These are phyloP conservation scores for Tineola bisselliella DNA, from an alignment of 2,888 invertebrate genomes.

Conservation along the genomic window DNA sequence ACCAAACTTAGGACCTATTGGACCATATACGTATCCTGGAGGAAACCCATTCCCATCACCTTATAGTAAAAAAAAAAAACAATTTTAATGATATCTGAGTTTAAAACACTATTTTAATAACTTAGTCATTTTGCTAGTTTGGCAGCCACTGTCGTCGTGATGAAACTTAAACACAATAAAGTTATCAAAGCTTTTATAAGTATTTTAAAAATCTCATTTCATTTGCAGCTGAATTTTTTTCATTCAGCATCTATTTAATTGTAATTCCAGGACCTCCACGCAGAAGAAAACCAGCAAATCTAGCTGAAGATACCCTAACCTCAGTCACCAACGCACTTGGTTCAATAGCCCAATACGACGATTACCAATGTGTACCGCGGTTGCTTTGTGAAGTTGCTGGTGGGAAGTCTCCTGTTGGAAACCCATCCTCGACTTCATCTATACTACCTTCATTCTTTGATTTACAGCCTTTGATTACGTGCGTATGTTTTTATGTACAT, in stretches of 20 bases:
- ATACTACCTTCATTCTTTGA: constrained; percentile 48
- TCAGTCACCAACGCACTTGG: constrained; percentile 45
- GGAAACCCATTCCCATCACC: neutral
- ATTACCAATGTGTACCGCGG: constrained; percentile 81
- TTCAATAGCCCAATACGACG: constrained; percentile 72
- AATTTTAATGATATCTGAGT: too few relatives aligned
- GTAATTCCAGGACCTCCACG: constrained; percentile 30
- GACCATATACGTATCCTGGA: neutral
- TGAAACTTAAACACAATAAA: too few relatives aligned
- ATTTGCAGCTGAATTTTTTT: too few relatives aligned
- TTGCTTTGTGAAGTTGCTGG: constrained; percentile 81
- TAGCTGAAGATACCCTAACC: constrained; percentile 40
- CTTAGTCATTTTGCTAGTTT: too few relatives aligned
- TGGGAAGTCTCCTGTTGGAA: constrained; percentile 40
- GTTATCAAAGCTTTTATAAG: too few relatives aligned
- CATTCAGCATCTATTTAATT: too few relatives aligned
- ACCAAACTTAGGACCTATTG: constrained; percentile 10
- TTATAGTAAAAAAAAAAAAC: too few relatives aligned
- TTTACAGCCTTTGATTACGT: constrained; percentile 70
- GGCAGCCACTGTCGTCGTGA: too few relatives aligned
- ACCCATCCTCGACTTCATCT: constrained; percentile 21
- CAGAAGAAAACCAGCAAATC: constrained; percentile 27
- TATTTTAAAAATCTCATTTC: too few relatives aligned
- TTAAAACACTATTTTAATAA: too few relatives aligned
- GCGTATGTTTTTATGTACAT: constrained; percentile 31